These are phyloP conservation scores for Trichechus manatus DNA, from an alignment of 2,113 vertebrate species.

Conservation along the genomic window DNA sequence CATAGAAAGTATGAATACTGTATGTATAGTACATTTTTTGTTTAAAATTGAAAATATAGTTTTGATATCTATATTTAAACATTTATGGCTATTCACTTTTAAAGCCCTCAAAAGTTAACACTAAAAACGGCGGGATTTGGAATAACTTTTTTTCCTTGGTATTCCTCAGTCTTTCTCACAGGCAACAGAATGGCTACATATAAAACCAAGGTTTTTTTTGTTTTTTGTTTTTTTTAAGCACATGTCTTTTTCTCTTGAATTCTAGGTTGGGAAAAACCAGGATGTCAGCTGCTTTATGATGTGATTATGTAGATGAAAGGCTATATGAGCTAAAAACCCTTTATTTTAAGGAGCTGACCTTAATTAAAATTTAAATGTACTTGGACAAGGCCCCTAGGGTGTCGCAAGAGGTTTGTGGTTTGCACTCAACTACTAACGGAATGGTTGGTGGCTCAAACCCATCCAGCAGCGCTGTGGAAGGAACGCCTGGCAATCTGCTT, in stretches of 20 bases:
- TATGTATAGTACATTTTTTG: too few relatives aligned
- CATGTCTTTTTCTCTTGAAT: background rate
- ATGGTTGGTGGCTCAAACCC: too few relatives aligned
- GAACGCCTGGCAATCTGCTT: too few relatives aligned
- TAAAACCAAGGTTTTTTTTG: background rate
- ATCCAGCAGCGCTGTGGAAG: too few relatives aligned
- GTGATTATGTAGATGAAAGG: background rate
- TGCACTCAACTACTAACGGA: too few relatives aligned
- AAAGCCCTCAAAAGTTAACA: too few relatives aligned
- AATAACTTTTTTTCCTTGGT: background rate
- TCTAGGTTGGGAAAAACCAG: background rate
- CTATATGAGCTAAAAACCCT: background rate
- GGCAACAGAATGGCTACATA: background rate
- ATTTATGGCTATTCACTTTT: too few relatives aligned
- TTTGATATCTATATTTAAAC: too few relatives aligned
- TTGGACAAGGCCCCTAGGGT: too few relatives aligned
- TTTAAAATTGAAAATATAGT: too few relatives aligned
- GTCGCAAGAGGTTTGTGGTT: too few relatives aligned
- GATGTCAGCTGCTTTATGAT: background rate
- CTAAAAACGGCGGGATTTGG: background rate
- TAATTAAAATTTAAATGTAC: background rate
- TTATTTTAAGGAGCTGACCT: background rate
- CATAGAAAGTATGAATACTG: too few relatives aligned
- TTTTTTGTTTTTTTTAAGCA: background rate
- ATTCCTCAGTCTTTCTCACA: background rate